Evolutionary conservation across 2,797 vertebrate genomes (phyloP).

Genomic region (Acanthiza pusilla): DNA sequence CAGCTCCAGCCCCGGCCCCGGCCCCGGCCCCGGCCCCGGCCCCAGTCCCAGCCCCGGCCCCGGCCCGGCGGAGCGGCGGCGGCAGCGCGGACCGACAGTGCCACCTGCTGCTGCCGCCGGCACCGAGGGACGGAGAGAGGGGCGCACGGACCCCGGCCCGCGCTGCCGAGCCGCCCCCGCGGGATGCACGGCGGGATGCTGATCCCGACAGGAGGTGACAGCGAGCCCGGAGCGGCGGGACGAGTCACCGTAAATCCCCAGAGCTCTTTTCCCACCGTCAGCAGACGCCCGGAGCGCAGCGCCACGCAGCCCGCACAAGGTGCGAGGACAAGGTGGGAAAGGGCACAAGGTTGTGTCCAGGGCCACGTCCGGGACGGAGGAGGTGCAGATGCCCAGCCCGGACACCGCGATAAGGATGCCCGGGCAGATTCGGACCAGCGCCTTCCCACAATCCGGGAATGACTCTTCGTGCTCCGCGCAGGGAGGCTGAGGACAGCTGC

Average conservation of each 20-base stretch:
- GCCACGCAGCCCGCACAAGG: rapidly evolving
- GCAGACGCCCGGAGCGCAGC: background rate
- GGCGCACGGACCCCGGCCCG: background rate
- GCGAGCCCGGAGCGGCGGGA: background rate
- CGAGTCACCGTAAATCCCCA: background rate
- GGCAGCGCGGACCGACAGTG: conserved; percentile 25
- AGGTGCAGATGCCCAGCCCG: background rate
- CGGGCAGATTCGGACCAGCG: rapidly evolving
- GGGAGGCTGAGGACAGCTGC: background rate
- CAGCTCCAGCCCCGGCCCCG: too few species aligned
- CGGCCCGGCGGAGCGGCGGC: background rate
- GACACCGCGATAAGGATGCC: rapidly evolving
- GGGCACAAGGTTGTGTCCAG: background rate
- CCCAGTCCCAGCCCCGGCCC: too few species aligned
- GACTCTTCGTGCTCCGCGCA: rapidly evolving
- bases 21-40: background rate
- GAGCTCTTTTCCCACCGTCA: rapidly evolving
- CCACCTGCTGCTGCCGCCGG: conserved; percentile 1
- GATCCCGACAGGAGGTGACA: background rate
- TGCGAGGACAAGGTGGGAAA: rapidly evolving
- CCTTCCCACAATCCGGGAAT: rapidly evolving
- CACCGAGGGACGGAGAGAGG: too few species aligned
- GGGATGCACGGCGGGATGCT: background rate
- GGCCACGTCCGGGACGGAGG: rapidly evolving
- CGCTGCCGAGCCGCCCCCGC: background rate